Evolutionary conservation across 2,113 vertebrate species (phyloP).

Genomic region (Porphyrio hochstetteri): DNA sequence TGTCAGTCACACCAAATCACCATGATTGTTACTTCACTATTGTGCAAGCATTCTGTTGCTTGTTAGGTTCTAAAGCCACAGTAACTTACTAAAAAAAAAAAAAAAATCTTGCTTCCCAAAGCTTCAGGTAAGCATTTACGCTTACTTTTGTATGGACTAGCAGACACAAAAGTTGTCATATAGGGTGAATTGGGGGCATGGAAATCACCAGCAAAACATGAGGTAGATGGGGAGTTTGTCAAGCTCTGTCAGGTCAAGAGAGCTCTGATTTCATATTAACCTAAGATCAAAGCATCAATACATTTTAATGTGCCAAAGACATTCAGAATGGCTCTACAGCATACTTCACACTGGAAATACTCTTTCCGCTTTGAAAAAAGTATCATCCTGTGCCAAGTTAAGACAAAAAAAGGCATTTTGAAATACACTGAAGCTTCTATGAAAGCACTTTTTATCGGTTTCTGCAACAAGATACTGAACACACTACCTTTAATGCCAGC

Average conservation of each 20-base stretch:
- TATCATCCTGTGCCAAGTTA: neutral
- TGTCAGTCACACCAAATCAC: constrained; percentile 15
- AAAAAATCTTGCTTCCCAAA: neutral
- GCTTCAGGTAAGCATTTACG: neutral
- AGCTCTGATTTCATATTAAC: neutral
- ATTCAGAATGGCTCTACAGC: neutral
- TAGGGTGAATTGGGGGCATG: neutral
- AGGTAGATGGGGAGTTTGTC: neutral
- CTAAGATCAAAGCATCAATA: neutral
- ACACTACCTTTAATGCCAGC: neutral
- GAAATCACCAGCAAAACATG: neutral
- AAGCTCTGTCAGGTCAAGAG: neutral
- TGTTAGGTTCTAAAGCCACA: neutral
- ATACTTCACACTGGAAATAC: neutral
- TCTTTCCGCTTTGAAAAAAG: neutral
- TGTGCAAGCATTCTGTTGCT: neutral
- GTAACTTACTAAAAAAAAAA: neutral
- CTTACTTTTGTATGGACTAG: neutral
- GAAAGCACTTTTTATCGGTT: neutral
- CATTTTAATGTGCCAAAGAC: neutral
- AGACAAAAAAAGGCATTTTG: neutral
- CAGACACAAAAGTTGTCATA: neutral
- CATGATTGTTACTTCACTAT: neutral
- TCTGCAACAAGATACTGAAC: neutral
- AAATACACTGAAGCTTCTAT: neutral